Base-by-base conservation (phyloP, 2,113 vertebrate genomes). In the Poicephalus meyeri region DNA sequence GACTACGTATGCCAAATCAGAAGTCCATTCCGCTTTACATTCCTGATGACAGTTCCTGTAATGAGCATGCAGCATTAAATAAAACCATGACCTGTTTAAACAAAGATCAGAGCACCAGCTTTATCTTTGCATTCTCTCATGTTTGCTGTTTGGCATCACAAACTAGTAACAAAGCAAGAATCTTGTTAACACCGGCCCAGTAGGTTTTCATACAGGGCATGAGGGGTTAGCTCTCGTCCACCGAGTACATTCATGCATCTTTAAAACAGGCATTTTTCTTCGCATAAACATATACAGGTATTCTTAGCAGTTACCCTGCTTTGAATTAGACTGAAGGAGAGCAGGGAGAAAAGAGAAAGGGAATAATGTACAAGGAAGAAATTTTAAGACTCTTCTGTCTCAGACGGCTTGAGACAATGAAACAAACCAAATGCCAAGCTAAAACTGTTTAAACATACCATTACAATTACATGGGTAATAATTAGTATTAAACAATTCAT, bases 1-100 rank as follows among this genome's bases (percentile, higher is more conserved):
- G 55, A 46, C 81, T n/a, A 35, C 2, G 9, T n/a, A 41, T n/a
- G 50, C 53, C 73, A 88, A 56, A 91, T 13, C 69, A 84, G 47
- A 89, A 78, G 53, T 93, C 88, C 60, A 84, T 35, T 69, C 60
- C 15, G 13, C 89, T 92, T 93, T 72, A 60, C 89, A 60, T 47
- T 83, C 65, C 77, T 65, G 41, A 66, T 94, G 84, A 78, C 76
- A 83, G 85, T 28, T 86, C 49, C 68, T 81, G 58, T 53, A 88
- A 83, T 33, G 28, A 96, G 77, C 71, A 91, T 12, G 14, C 53
- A 86, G 70, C 47, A 68, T 89, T 90, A 92, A 96, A 91, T 65
- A 86, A 97, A 95, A 79, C 3, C 68, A 93, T 81, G 83, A 95
- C 83, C 85, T 94, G 91, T 87, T 95, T 94, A 88, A 94, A 95